Percentiles rank a stretch among this genome's conserved stretches.
Conservation (phyloP, 2,113 vertebrate species). For the Nipponia nippon region DNA sequence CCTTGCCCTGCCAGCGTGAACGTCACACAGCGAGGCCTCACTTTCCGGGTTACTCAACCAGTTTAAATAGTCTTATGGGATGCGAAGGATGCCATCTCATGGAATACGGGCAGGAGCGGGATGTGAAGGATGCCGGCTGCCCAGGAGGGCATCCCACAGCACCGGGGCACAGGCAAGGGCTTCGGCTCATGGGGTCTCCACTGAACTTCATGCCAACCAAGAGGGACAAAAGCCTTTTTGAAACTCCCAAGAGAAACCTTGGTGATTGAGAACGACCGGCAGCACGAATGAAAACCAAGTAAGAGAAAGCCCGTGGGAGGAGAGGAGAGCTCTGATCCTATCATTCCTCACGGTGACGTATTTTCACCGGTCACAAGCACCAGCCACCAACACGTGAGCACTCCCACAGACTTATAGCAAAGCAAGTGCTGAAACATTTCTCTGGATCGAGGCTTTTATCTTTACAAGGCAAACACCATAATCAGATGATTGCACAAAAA, state of each 20-base stretch:
- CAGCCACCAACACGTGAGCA: background rate
- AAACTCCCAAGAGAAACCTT: background rate
- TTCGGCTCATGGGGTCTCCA: background rate
- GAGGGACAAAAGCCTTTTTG: background rate
- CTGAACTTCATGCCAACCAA: background rate
- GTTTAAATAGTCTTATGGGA: background rate
- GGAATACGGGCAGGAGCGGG: background rate
- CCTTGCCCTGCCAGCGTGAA: background rate
- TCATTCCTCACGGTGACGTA: background rate
- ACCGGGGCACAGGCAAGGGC: fast-evolving
- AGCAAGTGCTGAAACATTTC: background rate
- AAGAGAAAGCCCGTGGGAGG: background rate
- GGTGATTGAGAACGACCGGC: background rate
- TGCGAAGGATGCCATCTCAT: background rate
- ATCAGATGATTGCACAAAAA: background rate
- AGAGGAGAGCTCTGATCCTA: background rate
- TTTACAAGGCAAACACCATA: background rate
- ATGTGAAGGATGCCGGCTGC: background rate
- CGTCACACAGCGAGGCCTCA: background rate
- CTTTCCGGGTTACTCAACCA: background rate
- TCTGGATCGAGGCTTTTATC: background rate
- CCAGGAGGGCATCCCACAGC: background rate
- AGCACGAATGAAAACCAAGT: background rate
- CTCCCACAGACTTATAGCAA: background rate
- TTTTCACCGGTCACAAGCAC: background rate